Evolutionary conservation across 1,140 invertebrate genomes (phyloP).

Genomic region (Diorhabda sublineata): DNA sequence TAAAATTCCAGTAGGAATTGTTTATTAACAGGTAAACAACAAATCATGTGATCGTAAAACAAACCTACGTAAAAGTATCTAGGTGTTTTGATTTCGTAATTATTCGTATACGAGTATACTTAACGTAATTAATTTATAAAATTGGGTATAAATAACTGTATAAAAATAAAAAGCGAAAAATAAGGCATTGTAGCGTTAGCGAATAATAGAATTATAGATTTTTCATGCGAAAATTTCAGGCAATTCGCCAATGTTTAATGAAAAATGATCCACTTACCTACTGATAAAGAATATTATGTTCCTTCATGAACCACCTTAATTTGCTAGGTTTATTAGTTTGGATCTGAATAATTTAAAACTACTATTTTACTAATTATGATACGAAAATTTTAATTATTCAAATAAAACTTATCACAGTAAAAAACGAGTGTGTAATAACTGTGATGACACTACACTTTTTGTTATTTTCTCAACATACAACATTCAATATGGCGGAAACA

Average conservation of each 20-base stretch:
- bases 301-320: not conserved
- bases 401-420: slow-evolving; percentile 3
- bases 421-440: not conserved
- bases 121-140: too few species aligned
- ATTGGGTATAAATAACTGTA: too few species aligned
- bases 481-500: slow-evolving; percentile 16
- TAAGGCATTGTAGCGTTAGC: too few species aligned
- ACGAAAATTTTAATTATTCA: not conserved
- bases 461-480: slow-evolving; percentile 7
- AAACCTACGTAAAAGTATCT: too few species aligned
- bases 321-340: not conserved
- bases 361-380: not conserved
- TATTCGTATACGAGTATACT: too few species aligned
- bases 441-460: slow-evolving; percentile 19
- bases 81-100: too few species aligned
- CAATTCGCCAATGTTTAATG: not conserved
- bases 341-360: not conserved
- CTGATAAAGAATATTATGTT: not conserved
- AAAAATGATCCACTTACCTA: slow-evolving; percentile 1
- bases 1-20: too few species aligned
- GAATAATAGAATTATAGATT: not conserved
- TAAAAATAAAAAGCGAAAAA: too few species aligned
- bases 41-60: too few species aligned
- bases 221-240: not conserved
- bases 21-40: too few species aligned